A percentile compares a stretch with the other conserved stretches of the same genome.
phyloP scores from a whole-genome alignment of 2,888 invertebrate genomes.

The Rhamphomyia laevipes region DNA sequence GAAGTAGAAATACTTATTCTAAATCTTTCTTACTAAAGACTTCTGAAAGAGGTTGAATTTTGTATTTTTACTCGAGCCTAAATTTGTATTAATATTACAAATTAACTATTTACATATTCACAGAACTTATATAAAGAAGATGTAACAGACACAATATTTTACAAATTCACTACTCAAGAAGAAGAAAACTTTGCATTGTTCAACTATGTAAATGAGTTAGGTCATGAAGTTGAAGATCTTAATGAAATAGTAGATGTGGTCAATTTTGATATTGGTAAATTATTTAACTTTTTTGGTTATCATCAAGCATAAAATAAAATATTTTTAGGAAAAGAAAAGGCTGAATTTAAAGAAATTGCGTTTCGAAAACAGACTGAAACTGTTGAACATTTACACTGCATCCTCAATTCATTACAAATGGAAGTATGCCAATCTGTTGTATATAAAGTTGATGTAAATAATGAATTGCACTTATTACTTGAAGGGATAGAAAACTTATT shows the following conservation, averaged over 20 bases:
- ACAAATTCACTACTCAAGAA: constrained; percentile 70
- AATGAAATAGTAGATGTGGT: constrained; percentile 55
- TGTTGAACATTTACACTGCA: constrained; percentile 26
- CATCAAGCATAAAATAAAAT: background rate
- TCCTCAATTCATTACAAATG: constrained; percentile 15
- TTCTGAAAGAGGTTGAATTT: too few relatives aligned
- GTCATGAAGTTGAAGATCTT: constrained; percentile 65
- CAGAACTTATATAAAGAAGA: constrained; percentile 43
- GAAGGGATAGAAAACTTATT: constrained; percentile 42
- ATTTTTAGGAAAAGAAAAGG: constrained; percentile 28
- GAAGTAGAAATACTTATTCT: too few relatives aligned
- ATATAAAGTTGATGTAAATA: constrained; percentile 24
- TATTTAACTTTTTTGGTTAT: background rate
- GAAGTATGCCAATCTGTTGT: constrained; percentile 25
- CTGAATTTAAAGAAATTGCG: constrained; percentile 29
- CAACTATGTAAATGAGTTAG: constrained; percentile 81
- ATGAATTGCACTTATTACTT: constrained; percentile 32
- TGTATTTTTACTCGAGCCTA: too few relatives aligned
- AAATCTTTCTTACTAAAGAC: too few relatives aligned
- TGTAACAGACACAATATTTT: constrained; percentile 54
- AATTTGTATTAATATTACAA: too few relatives aligned
- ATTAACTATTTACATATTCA: too few relatives aligned
- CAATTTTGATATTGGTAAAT: constrained; percentile 48
- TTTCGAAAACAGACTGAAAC: constrained; percentile 30
- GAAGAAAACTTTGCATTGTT: constrained; percentile 87